Percentiles rank a stretch among this genome's conserved stretches.
phyloP scores from a whole-genome alignment of 2,797 vertebrate species.

The Caiman crocodilus region DNA sequence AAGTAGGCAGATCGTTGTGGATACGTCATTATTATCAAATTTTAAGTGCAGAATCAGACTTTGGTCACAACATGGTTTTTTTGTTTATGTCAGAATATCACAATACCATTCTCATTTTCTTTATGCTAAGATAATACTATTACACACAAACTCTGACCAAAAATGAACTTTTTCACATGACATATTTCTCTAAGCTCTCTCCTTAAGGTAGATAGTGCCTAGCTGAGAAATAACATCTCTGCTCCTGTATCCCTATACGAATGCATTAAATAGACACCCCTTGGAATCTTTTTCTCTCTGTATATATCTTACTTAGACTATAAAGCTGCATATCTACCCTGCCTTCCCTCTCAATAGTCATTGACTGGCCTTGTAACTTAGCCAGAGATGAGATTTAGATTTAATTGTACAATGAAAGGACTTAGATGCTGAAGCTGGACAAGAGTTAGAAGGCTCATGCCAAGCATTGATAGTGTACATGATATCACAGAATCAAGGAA shows the following conservation, averaged over 20 bases:
- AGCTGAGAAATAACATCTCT: background rate
- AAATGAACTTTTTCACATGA: background rate
- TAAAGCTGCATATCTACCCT: background rate
- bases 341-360: background rate
- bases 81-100: background rate
- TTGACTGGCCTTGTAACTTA: background rate
- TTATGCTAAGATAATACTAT: background rate
- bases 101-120: accelerated
- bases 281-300: too few species aligned
- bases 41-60: background rate
- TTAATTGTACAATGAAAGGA: background rate
- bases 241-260: background rate
- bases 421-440: background rate
- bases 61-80: background rate
- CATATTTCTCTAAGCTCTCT: background rate
- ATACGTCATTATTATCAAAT: background rate
- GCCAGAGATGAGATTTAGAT: background rate
- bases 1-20: background rate
- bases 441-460: background rate
- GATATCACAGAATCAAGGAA: too few species aligned
- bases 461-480: background rate
- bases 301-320: too few species aligned
- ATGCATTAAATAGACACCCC: background rate
- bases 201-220: background rate
- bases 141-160: background rate